Conservation (phyloP, 2,888 invertebrate species). For the Ariolimax columbianus region DNA sequence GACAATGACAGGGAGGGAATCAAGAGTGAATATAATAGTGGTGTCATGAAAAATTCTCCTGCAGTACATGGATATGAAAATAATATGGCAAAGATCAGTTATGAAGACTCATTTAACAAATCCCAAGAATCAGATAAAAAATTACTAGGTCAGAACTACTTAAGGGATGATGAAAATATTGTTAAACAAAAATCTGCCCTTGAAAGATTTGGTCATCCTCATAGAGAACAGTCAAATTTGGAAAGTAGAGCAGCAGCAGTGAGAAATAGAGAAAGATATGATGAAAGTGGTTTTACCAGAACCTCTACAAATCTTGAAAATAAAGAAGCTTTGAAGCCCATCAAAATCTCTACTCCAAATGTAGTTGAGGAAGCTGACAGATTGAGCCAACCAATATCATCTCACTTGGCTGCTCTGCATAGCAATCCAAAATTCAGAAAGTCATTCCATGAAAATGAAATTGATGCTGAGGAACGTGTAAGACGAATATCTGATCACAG, state of each 20-base stretch:
- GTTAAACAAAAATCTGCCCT: conserved; percentile 35
- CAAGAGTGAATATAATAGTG: conserved; percentile 37
- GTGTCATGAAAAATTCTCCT: conserved; percentile 29
- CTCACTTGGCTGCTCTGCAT: conserved; percentile 64
- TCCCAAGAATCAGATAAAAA: conserved; percentile 29
- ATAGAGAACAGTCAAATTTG: not conserved
- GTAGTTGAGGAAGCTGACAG: not conserved
- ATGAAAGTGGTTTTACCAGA: not conserved
- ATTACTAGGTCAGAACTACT: conserved; percentile 28
- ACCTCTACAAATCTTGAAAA: not conserved
- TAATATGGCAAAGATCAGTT: conserved; percentile 33
- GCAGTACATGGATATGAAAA: conserved; percentile 51
- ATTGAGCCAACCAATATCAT: conserved; percentile 57
- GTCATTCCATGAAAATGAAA: conserved; percentile 63
- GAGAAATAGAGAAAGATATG: not conserved
- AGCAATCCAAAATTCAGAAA: conserved; percentile 65
- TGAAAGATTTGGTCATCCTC: conserved; percentile 47
- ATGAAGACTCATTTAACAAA: not conserved
- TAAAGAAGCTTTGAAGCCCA: not conserved
- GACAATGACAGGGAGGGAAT: not conserved
- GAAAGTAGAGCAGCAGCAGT: not conserved
- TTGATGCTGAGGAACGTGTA: conserved; percentile 66
- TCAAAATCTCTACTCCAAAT: not conserved
- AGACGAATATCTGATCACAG: conserved; percentile 63
- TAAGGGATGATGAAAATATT: not conserved